phyloP scores from a whole-genome alignment of 2,888 invertebrate genomes.

The Tenthredo mesomela region DNA sequence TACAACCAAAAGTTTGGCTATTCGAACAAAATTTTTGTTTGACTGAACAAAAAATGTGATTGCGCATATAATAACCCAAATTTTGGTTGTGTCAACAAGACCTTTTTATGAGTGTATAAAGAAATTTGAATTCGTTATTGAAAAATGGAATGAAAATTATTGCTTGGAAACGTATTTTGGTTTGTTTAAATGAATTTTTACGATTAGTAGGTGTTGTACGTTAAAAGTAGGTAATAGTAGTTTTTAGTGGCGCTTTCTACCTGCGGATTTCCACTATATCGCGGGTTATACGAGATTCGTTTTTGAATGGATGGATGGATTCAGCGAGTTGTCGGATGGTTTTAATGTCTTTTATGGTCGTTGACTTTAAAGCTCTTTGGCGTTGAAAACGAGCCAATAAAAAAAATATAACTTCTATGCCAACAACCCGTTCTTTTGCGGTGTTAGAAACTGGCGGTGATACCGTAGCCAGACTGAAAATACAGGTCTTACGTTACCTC shows the following conservation, averaged over 20 bases:
- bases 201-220: not conserved
- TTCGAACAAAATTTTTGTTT: too few relatives aligned
- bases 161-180: not conserved
- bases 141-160: not conserved
- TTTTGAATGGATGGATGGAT: conserved; percentile 7
- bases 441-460: not conserved
- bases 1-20: too few relatives aligned
- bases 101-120: too few relatives aligned
- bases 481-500: not conserved
- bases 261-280: not conserved
- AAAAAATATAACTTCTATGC: not conserved
- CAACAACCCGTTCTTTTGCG: not conserved
- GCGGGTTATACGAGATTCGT: conserved; percentile 1
- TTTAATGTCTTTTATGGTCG: conserved; percentile 21
- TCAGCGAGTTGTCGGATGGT: conserved; percentile 22
- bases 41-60: too few relatives aligned
- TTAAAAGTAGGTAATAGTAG: not conserved
- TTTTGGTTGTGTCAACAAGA: too few relatives aligned
- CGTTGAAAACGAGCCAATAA: not conserved
- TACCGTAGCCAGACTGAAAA: too few relatives aligned
- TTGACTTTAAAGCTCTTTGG: not conserved
- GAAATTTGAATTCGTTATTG: not conserved
- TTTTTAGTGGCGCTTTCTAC: not conserved
- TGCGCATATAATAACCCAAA: too few relatives aligned
- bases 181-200: not conserved